Evolutionary conservation across 2,888 invertebrate genomes (phyloP), one percentile per base, ranked within the genome.

Genomic region (Aromia moschata): DNA sequence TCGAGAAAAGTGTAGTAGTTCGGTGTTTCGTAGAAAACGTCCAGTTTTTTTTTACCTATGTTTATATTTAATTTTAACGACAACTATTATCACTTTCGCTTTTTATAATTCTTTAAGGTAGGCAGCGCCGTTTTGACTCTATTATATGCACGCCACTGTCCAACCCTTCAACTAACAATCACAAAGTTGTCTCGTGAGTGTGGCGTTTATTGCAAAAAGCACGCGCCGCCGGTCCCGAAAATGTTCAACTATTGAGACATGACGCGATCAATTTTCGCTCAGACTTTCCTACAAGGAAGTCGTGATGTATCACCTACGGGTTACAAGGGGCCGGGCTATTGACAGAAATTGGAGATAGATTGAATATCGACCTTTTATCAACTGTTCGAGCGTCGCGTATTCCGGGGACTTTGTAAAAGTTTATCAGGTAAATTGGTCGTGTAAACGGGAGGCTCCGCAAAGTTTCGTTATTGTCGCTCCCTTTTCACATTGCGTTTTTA

Each of bases 331-430:
- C 64, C 72, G 64, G 64, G 67, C 75, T 75, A 74, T 74, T 75
- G 78, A 77, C 77, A 78, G 76, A 78, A 77, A 78, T 78, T 77
- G 78, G 76, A 77, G 77, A 76, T 77, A 77, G 78, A 78, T 78
- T 77, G 78, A 77, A 77, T 77, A 77, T 57, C 52, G 52, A 41
- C 73, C 73, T 76, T 75, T 76, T 76, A 74, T 75, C 75, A 74
- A 70, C 64, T 70, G 65, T 70, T 62, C 67, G 69, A 68, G 62
- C 74, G 71, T 74, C 74, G 74, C 73, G 72, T 74, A 74, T 76
- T 74, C 74, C 65, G 64, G 67, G 57, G 65, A 66, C 70, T 70
- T 67, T 70, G 71, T 72, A 72, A 68, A 72, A 72, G 71, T 73
- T 33, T 74, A 72, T 73, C 70, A 66, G 61, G 67, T 72, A 70